Base-by-base conservation (phyloP, 1,140 invertebrate species). In the Adelges cooleyi region DNA sequence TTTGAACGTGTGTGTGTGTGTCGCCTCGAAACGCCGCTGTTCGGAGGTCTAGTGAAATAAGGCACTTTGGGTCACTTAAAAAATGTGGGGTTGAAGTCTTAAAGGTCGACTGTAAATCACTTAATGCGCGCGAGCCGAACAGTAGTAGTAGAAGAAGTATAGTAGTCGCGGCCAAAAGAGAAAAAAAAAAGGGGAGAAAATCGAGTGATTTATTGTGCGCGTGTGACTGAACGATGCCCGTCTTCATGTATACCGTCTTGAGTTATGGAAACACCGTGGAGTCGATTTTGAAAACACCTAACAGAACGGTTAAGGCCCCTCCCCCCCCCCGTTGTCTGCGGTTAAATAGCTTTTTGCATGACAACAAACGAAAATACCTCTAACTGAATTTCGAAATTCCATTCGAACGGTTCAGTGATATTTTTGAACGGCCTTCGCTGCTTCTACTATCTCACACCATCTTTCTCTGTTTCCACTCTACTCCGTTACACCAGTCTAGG, bases 31-130 rank as follows among this genome's bases (percentile, higher is more conserved):
- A 33, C 5, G 29, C 29, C 5, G 29, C 29, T 11, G 20, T 13
- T 6, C 33, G 22, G 5, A 3, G 36, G 20, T 54, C 23, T 25
- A 44, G 23, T 44, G 15, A 56, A 40, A 56, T 56, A 56, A 56
- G 22, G 53, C 38, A 44, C n/a, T 56, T 27, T 27, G 38, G 53
- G 38, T 56, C 38, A 42, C 40, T 56, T 44, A 44, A 56, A 51
- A 42, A 56, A 11, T 3, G 33, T 23, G 22, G 23, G 53, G 20
- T 44, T 11, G 23, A 54, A 54, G 33, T 22, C 52, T 54, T 22
- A 22, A n/a, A 54, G 53, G 53, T 56, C 38, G 23, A 17, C 38
- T 17, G 53, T 56, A 56, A 56, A 56, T 56, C 53, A 56, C 23
- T n/a, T 23, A 18, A 44, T 23, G 17, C 23, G 23, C n/a, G 9